These are phyloP conservation scores for Drosophila lacicola DNA, from an alignment of 2,888 invertebrate genomes.

Conservation along the genomic window DNA sequence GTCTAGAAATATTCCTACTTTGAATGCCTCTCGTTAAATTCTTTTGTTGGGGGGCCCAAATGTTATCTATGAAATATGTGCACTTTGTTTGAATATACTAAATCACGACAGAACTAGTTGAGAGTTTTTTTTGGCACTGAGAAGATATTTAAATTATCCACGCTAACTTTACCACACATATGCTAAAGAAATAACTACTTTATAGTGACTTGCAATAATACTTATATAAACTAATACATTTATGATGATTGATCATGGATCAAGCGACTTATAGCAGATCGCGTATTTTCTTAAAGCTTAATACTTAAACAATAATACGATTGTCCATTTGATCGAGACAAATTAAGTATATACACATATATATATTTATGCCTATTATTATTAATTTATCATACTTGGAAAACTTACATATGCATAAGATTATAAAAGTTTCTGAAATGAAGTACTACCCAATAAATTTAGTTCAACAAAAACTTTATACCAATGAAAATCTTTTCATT, in stretches of 20 bases:
- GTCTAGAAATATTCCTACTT: constrained; percentile 40
- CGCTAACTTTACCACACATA: constrained; percentile 31
- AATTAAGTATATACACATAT: constrained; percentile 28
- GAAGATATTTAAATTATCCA: constrained; percentile 30
- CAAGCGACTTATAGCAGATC: constrained; percentile 50
- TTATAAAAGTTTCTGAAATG: constrained; percentile 76
- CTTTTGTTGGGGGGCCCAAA: constrained; percentile 26
- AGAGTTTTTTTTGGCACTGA: constrained; percentile 37
- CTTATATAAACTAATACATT: constrained; percentile 36
- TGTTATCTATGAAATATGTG: constrained; percentile 71
- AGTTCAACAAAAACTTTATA: constrained; percentile 85
- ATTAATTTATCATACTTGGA: constrained; percentile 51
- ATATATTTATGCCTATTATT: constrained; percentile 64
- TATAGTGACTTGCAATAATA: constrained; percentile 55
- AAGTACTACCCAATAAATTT: constrained; percentile 87
- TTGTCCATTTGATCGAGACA: constrained; percentile 53
- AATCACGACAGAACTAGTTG: constrained; percentile 33
- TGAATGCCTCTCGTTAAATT: constrained; percentile 24
- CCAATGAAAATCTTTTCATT: constrained; percentile 82
- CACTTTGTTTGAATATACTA: constrained; percentile 67
- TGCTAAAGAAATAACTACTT: constrained; percentile 20
- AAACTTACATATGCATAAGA: constrained; percentile 66
- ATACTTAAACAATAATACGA: constrained; percentile 19
- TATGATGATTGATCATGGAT: constrained; percentile 67
- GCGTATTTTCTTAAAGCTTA: constrained; percentile 58